Conservation (phyloP, 2,797 vertebrate species). For the Chromobotia macracanthus region DNA sequence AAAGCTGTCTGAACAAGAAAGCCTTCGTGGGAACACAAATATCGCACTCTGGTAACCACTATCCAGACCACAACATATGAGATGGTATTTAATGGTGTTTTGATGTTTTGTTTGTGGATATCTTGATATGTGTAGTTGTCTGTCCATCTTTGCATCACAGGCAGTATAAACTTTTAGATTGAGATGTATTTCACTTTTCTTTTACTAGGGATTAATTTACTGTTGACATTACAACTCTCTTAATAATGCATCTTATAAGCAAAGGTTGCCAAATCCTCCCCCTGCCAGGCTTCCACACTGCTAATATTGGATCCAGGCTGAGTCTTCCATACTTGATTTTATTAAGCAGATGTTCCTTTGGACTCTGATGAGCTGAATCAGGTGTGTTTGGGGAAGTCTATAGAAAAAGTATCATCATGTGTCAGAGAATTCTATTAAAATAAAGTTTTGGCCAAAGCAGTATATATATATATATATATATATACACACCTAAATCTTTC, state of each 20-base stretch:
- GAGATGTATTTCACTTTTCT: neutral
- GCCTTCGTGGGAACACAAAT: neutral
- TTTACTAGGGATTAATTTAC: neutral
- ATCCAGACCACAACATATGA: too few species aligned
- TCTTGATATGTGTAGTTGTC: neutral
- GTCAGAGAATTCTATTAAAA: neutral
- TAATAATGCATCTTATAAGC: constrained; percentile 30
- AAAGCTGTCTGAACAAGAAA: neutral
- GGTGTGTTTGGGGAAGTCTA: constrained; percentile 6
- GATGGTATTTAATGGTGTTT: neutral
- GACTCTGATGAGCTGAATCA: constrained; percentile 44
- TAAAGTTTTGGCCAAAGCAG: neutral
- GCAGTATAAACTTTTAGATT: neutral
- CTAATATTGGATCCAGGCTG: constrained; percentile 22
- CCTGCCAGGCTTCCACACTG: constrained; percentile 34
- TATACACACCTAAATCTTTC: neutral
- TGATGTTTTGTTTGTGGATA: neutral
- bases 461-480: neutral
- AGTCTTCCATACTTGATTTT: constrained; percentile 44
- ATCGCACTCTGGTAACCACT: neutral
- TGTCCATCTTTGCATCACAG: neutral
- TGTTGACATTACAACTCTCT: neutral
- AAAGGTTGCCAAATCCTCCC: constrained; percentile 39
- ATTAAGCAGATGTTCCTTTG: constrained; percentile 57
- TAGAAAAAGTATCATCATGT: neutral